These are phyloP conservation scores for Jaculus jaculus DNA, from an alignment of 2,113 vertebrate genomes.

Conservation along the genomic window DNA sequence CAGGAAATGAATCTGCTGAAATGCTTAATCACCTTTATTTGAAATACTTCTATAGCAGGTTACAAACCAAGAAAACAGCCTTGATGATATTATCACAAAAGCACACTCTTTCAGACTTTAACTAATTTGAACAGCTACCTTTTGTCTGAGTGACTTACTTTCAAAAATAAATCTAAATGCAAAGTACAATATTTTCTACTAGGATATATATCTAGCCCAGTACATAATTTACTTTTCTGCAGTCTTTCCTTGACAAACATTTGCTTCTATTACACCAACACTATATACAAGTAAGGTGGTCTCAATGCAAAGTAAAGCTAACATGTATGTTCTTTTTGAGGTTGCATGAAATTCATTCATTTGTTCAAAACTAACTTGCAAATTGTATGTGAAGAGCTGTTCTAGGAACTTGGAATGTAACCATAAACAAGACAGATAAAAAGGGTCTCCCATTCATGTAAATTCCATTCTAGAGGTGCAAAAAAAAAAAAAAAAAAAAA, in stretches of 20 bases:
- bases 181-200: background rate
- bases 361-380: conserved; percentile 26
- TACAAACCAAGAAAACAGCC: conserved; percentile 25
- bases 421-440: conserved; percentile 29
- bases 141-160: background rate
- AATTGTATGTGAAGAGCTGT: background rate
- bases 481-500: conserved; percentile 50
- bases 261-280: conserved; percentile 19
- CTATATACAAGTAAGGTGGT: background rate
- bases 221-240: background rate
- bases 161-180: conserved; percentile 15
- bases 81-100: background rate
- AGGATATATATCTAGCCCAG: background rate
- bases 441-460: background rate
- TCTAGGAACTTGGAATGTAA: conserved; percentile 10
- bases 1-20: conserved; percentile 30
- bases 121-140: conserved; percentile 1
- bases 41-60: conserved; percentile 17
- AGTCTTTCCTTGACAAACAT: conserved; percentile 38
- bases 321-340: conserved; percentile 43
- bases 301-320: conserved; percentile 52
- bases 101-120: background rate
- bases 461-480: background rate
- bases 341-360: conserved; percentile 31
- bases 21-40: background rate